Base-by-base conservation (phyloP, 2,113 vertebrate genomes). In the Boulengeromyrus knoepffleri region DNA sequence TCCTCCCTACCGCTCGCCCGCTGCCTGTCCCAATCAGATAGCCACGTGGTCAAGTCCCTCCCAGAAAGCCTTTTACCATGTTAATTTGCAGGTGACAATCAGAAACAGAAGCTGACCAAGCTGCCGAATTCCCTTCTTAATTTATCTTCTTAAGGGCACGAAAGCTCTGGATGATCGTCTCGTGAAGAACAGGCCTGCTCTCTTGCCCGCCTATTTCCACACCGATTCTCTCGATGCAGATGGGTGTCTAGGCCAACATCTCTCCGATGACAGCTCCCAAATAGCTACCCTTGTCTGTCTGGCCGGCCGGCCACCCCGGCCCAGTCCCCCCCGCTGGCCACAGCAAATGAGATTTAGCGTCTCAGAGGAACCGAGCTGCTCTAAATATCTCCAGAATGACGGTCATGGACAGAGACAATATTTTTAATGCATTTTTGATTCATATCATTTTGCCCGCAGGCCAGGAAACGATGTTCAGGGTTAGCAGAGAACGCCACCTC, bases 381-480 rank as follows among this genome's bases (percentile, higher is more conserved):
- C 88, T 52, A 89, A 89, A 58, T 85, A 58, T 84, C 77, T 47
- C 52, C 36, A 89, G 85, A 56, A 85, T 53, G 62, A 84, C 39
- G 77, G n/a, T 53, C 46, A 84, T 89, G 12, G 83, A 85, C 83
- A 46, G 31, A 85, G 36, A 90, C 83, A 86, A 47, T 49, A 90
- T 52, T 50, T 87, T 87, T 87, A 87, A 87, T 87, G 85, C 85
- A 87, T 87, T 87, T 87, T 88, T 88, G 87, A 88, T 88, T 62
- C 58, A 45, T 42, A 88, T 50, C 56, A 10, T 45, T 66, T 88
- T 45, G 52, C 56, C 87, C 19, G 56, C 17, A 66, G 36, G 27
- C 85, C 85, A 31, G 49, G 24, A 58, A 62, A 88, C 8, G 56
- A 50, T 21, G 8, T 88, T 39, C 36, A 3, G 24, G 52, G 87